Conservation (phyloP, 1,140 invertebrate species). For the Ooceraea biroi region DNA sequence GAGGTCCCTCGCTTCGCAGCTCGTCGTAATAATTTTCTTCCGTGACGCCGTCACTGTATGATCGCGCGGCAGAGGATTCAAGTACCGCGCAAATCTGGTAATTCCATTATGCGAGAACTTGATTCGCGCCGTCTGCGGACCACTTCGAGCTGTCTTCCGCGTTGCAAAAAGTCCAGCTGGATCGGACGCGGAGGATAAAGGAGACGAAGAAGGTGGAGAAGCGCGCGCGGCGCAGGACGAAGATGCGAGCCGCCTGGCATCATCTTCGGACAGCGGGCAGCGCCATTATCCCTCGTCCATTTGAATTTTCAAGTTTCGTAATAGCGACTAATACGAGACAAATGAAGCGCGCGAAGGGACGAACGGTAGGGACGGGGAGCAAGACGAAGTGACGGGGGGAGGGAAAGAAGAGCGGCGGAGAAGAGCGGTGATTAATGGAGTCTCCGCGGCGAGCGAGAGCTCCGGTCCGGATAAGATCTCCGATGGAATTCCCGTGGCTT, state of each 20-base stretch:
- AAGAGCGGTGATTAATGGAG: constrained; percentile 85
- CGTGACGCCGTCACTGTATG: not conserved
- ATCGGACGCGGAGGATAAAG: constrained; percentile 37
- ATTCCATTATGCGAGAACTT: constrained; percentile 41
- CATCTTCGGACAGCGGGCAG: constrained; percentile 71
- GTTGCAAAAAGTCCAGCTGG: constrained; percentile 47
- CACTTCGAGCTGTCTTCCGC: constrained; percentile 20
- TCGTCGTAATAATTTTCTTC: not conserved
- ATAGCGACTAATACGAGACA: constrained; percentile 84
- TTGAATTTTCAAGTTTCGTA: constrained; percentile 82
- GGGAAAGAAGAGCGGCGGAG: not conserved
- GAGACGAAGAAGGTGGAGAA: not conserved
- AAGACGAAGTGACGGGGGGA: constrained; percentile 23
- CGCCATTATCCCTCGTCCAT: constrained; percentile 77
- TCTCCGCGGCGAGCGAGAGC: constrained; percentile 82
- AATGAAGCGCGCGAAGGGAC: constrained; percentile 78
- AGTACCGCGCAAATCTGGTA: constrained; percentile 8
- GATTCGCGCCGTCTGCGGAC: constrained; percentile 28
- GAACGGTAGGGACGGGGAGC: constrained; percentile 20
- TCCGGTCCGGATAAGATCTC: constrained; percentile 80
- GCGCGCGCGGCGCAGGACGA: not conserved
- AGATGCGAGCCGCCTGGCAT: constrained; percentile 54
- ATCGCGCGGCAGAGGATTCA: constrained; percentile 12
- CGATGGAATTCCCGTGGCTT: constrained; percentile 82
- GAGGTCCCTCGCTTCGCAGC: too few species aligned